A percentile compares a stretch with the other conserved stretches of the same genome.
phyloP scores from a whole-genome alignment of 2,797 vertebrate genomes.

The Pterois miles region DNA sequence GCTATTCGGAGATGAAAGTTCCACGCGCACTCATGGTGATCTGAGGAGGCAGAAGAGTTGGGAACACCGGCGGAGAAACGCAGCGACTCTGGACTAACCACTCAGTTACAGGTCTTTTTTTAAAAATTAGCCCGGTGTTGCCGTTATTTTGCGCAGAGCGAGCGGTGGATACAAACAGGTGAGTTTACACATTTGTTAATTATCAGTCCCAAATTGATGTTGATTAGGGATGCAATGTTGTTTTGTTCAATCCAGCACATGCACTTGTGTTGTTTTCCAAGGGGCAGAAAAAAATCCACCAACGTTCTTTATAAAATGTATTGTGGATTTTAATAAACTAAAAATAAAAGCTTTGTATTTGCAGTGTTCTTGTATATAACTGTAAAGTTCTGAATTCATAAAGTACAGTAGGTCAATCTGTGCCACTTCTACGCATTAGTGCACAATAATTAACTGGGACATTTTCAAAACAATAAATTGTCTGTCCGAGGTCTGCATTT shows the following conservation, averaged over 20 bases:
- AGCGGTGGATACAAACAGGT: slow-evolving; percentile 58
- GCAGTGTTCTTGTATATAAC: background rate
- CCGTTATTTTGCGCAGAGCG: slow-evolving; percentile 10
- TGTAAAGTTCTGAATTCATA: slow-evolving; percentile 23
- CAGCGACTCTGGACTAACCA: slow-evolving; percentile 39
- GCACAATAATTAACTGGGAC: slow-evolving; percentile 45
- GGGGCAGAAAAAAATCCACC: no score
- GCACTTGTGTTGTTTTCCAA: background rate
- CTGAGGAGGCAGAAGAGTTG: slow-evolving; percentile 52
- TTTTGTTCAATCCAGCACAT: background rate
- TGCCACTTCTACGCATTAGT: slow-evolving; percentile 48
- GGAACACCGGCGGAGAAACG: slow-evolving; percentile 37
- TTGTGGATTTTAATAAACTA: background rate
- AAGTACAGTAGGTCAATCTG: slow-evolving; percentile 17
- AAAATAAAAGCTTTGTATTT: background rate
- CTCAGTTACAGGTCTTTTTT: slow-evolving; percentile 17
- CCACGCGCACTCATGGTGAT: slow-evolving; percentile 64
- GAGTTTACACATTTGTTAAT: slow-evolving; percentile 31
- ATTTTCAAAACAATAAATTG: slow-evolving; percentile 34
- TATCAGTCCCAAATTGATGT: background rate
- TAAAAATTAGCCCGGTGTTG: background rate
- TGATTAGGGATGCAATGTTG: background rate
- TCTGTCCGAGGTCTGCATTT: background rate
- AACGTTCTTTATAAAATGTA: no score
- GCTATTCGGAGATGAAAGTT: slow-evolving; percentile 75